A percentile compares a stretch with the other conserved stretches of the same genome.
phyloP scores from a whole-genome alignment of 1,140 invertebrate species.

The Lethrus apterus region DNA sequence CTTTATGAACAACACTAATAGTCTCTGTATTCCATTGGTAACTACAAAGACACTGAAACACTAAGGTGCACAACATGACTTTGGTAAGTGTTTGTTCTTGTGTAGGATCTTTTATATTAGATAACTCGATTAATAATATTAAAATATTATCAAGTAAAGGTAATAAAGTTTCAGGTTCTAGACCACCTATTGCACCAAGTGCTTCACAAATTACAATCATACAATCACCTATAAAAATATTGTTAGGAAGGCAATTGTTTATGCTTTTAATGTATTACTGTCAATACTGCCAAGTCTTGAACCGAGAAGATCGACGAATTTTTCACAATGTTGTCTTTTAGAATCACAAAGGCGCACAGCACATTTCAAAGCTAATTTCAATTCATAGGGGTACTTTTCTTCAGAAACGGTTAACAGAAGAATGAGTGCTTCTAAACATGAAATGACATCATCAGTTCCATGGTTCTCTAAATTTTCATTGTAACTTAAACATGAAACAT shows the following conservation, averaged over 20 bases:
- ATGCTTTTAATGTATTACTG: slow-evolving; percentile 21
- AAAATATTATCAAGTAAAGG: slow-evolving; percentile 52
- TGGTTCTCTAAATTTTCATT: slow-evolving; percentile 56
- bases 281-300: slow-evolving; percentile 44
- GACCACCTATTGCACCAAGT: slow-evolving; percentile 64
- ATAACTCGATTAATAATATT: slow-evolving; percentile 41
- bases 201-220: slow-evolving; percentile 48
- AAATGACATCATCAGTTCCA: slow-evolving; percentile 54
- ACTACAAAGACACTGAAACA: slow-evolving; percentile 74
- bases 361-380: slow-evolving; percentile 59
- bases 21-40: slow-evolving; percentile 51
- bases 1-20: slow-evolving; percentile 51
- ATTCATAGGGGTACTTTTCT: slow-evolving; percentile 48
- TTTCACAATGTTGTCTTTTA: slow-evolving; percentile 50
- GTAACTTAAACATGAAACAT: slow-evolving; percentile 45
- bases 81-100: slow-evolving; percentile 35
- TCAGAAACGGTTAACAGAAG: slow-evolving; percentile 49
- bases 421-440: slow-evolving; percentile 62
- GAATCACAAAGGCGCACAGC: slow-evolving; percentile 60
- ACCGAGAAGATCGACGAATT: slow-evolving; percentile 58
- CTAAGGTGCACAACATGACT: slow-evolving; percentile 68
- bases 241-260: neutral
- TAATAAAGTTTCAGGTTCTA: slow-evolving; percentile 51
- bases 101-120: slow-evolving; percentile 23
- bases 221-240: slow-evolving; percentile 30